Conservation (phyloP, 2,113 vertebrate genomes). For the Lonchura striata region DNA sequence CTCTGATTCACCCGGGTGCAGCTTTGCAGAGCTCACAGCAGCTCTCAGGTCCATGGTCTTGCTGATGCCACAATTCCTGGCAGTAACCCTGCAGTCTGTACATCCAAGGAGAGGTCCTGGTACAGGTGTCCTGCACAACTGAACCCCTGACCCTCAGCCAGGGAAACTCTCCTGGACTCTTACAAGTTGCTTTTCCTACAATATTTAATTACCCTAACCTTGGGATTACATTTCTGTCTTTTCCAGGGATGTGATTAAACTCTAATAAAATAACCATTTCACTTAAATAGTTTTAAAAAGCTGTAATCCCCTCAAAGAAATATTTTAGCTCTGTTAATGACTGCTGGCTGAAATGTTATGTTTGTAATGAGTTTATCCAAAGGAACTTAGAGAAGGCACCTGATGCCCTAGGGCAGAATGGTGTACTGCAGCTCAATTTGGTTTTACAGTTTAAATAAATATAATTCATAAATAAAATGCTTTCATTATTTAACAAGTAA, state of each 20-base stretch:
- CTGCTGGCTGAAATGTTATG: not conserved
- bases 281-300: slow-evolving; percentile 9
- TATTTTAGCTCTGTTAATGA: slow-evolving; percentile 1
- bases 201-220: not conserved
- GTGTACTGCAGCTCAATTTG: not conserved
- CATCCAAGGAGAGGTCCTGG: fast-evolving
- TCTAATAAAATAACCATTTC: slow-evolving; percentile 19
- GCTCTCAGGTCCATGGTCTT: fast-evolving
- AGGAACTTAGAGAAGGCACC: not conserved
- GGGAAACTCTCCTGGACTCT: not conserved
- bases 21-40: not conserved
- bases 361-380: slow-evolving; percentile 34
- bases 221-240: not conserved
- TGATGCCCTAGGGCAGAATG: not conserved
- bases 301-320: slow-evolving; percentile 50
- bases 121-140: not conserved
- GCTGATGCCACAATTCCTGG: not conserved
- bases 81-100: fast-evolving
- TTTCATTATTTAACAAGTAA: not conserved
- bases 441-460: not conserved
- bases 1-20: not conserved
- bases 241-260: slow-evolving; percentile 19
- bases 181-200: not conserved
- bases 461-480: not conserved
- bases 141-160: not conserved